These are phyloP conservation scores for Megalonaias nervosa DNA, from an alignment of 1,140 invertebrate genomes.

Conservation along the genomic window DNA sequence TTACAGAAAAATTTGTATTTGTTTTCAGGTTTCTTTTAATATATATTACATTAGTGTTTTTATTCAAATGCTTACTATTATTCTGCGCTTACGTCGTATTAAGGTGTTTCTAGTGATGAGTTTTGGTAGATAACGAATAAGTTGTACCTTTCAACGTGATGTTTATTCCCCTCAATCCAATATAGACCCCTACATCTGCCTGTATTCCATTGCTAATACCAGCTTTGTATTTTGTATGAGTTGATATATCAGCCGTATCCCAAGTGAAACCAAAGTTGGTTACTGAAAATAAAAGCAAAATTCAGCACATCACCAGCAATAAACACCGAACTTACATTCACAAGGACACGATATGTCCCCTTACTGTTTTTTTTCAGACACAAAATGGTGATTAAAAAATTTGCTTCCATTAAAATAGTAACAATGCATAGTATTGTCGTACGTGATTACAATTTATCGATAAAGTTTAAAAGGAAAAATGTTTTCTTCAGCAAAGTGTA, in stretches of 20 bases:
- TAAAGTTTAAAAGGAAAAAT: neutral
- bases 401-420: neutral
- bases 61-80: too few relatives aligned
- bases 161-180: constrained; percentile 96
- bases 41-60: too few relatives aligned
- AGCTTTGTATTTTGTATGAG: constrained; percentile 91
- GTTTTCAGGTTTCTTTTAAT: too few relatives aligned
- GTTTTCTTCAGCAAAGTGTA: too few relatives aligned
- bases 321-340: neutral
- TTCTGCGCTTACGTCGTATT: too few relatives aligned
- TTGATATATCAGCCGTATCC: constrained; percentile 87
- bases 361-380: too few relatives aligned
- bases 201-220: constrained; percentile 91
- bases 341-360: neutral
- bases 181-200: constrained; percentile 90
- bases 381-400: neutral
- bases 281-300: constrained; percentile 77
- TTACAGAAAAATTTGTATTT: too few relatives aligned
- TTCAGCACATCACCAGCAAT: neutral
- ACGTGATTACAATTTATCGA: neutral
- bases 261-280: constrained; percentile 91
- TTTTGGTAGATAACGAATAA: neutral
- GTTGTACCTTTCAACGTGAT: constrained; percentile 89
- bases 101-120: too few relatives aligned
- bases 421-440: neutral